Evolutionary conservation across 2,888 invertebrate species (phyloP).

Genomic region (Morpho deidamia): DNA sequence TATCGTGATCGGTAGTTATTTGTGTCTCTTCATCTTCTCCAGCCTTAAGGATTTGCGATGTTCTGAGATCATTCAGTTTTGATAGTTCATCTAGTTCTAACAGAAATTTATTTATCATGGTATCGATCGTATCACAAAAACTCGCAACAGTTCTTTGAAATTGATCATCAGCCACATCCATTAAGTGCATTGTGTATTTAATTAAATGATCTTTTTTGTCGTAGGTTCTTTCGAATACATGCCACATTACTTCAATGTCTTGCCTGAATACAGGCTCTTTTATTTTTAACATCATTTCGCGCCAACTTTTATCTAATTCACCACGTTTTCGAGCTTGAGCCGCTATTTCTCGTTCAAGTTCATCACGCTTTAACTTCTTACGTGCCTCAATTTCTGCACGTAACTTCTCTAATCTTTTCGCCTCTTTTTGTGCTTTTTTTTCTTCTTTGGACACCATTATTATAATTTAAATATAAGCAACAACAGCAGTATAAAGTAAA

Average conservation of each 20-base stretch:
- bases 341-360: constrained; percentile 54
- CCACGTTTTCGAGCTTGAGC: constrained; percentile 44
- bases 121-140: constrained; percentile 80
- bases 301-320: constrained; percentile 55
- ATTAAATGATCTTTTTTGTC: constrained; percentile 80
- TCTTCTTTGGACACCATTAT: constrained; percentile 58
- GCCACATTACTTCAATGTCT: constrained; percentile 63
- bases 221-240: constrained; percentile 71
- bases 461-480: not conserved
- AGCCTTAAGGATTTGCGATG: constrained; percentile 39
- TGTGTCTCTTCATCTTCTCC: constrained; percentile 40
- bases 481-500: not conserved
- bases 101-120: constrained; percentile 73
- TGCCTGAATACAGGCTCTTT: constrained; percentile 61
- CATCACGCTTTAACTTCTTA: constrained; percentile 46
- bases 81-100: constrained; percentile 50
- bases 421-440: constrained; percentile 58
- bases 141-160: constrained; percentile 80
- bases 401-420: constrained; percentile 49
- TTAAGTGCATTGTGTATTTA: constrained; percentile 71
- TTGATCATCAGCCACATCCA: constrained; percentile 80
- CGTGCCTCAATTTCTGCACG: constrained; percentile 40
- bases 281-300: constrained; percentile 57
- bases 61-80: constrained; percentile 46
- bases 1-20: constrained; percentile 47